Conservation (phyloP, 2,888 invertebrate species). For the Zhuqinia jingwanae region DNA sequence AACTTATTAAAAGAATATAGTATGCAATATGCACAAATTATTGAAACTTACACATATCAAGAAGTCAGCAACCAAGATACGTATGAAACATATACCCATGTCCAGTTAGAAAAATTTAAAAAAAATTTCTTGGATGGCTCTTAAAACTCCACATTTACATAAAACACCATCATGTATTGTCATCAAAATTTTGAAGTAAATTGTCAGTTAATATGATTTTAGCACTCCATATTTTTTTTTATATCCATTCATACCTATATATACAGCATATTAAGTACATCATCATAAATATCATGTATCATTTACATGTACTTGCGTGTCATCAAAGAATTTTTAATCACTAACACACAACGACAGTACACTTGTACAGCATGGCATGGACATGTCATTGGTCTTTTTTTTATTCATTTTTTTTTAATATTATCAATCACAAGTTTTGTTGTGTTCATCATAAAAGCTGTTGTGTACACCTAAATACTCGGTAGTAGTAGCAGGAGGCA, state of each 20-base stretch:
- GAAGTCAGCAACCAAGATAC: too few species aligned
- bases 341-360: not conserved
- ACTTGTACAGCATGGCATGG: slow-evolving; percentile 42
- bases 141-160: too few species aligned
- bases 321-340: slow-evolving; percentile 11
- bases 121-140: too few species aligned
- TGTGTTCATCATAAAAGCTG: not conserved
- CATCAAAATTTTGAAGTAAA: too few species aligned
- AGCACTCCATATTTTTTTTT: too few species aligned
- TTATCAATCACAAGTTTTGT: slow-evolving; percentile 32
- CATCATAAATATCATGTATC: not conserved
- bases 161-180: not conserved
- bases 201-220: too few species aligned
- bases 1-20: too few species aligned
- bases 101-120: too few species aligned
- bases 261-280: not conserved
- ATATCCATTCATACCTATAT: not conserved
- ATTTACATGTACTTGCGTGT: not conserved
- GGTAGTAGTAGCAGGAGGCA: slow-evolving; percentile 12
- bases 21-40: not conserved
- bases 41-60: too few species aligned
- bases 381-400: slow-evolving; percentile 57
- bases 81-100: not conserved
- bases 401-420: slow-evolving; percentile 12
- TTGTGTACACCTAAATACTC: slow-evolving; percentile 8